phyloP scores from a whole-genome alignment of 2,888 invertebrate species.

The Sylvicola fuscatus region DNA sequence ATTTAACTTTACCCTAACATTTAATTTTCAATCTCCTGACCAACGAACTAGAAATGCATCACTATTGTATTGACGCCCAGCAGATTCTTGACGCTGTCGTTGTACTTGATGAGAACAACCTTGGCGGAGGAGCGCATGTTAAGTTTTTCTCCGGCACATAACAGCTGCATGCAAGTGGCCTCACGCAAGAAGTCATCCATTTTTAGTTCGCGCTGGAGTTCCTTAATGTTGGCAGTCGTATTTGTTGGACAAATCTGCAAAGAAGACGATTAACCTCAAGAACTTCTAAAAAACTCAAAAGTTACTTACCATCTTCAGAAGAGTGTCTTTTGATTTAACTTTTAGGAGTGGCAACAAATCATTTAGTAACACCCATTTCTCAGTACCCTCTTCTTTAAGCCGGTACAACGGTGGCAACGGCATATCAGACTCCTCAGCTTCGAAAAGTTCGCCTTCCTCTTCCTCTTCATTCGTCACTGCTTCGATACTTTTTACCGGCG shows the following conservation, averaged over 20 bases:
- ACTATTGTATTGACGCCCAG: slow-evolving; percentile 60
- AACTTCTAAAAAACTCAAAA: slow-evolving; percentile 20
- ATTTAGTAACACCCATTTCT: slow-evolving; percentile 62
- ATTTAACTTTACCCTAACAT: too few relatives aligned
- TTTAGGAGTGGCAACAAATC: slow-evolving; percentile 57
- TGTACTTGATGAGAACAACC: slow-evolving; percentile 63
- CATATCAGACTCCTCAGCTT: slow-evolving; percentile 62
- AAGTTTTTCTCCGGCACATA: slow-evolving; percentile 58
- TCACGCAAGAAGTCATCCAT: slow-evolving; percentile 62
- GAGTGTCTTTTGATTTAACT: slow-evolving; percentile 61
- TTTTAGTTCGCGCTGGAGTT: slow-evolving; percentile 44
- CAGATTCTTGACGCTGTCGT: slow-evolving; percentile 61
- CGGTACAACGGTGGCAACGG: slow-evolving; percentile 65
- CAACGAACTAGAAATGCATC: slow-evolving; percentile 46
- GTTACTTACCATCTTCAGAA: slow-evolving; percentile 40
- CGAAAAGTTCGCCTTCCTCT: slow-evolving; percentile 37
- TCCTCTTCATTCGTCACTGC: slow-evolving; percentile 17
- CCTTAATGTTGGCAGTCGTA: slow-evolving; percentile 15
- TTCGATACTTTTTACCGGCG: not conserved
- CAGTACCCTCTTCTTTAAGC: slow-evolving; percentile 40
- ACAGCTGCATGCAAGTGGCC: slow-evolving; percentile 57
- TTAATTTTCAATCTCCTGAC: too few relatives aligned
- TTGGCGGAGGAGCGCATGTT: slow-evolving; percentile 63
- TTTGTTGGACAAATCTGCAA: slow-evolving; percentile 21
- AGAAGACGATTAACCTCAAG: slow-evolving; percentile 3